Evolutionary conservation across 1,140 invertebrate genomes (phyloP), one percentile per base, ranked within the genome.

Genomic region (Bilobella aurantiaca): DNA sequence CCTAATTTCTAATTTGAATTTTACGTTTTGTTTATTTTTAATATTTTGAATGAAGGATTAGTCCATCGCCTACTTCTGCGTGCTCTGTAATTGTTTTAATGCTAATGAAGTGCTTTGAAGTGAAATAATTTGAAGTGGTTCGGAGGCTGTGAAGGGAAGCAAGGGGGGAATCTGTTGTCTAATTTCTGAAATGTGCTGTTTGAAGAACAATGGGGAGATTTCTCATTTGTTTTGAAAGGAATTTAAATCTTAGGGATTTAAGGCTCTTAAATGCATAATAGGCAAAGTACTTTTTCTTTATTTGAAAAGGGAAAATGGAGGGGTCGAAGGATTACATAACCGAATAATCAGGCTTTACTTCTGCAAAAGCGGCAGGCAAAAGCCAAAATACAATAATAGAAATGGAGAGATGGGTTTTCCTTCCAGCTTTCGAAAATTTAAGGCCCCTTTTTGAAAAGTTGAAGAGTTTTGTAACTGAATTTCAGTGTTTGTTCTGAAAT

Each of bases 221-320:
- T 53, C 34, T 42, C 49, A 53, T 53, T 53, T 53, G 49, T 53
- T 53, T 53, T 53, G 23, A 53, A 23, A 53, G 49, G 49, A 53
- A 53, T 53, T 53, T 16, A 23, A 53, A 23, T 53, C 23, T 23
- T 53, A 5, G 12, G 49, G 49, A 23, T 16, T 53, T 53, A 8
- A 53, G 23, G 23, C 37, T 8, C n/a, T 42, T 42, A n/a, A n/a
- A 42, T 8, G 37, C 8, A 23, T 12, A 53, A 23, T 16, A 23
- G 49, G 49, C 14, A 12, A 23, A 16, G 49, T 23, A 53, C 23
- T 53, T 53, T 5, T 53, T 53, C 23, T 53, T 18, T 42, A 53
- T 8, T 23, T 16, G 49, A 23, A 53, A 53, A 53, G 12, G 34
- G 34, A 42, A 53, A 23, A 53, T 18, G 49, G 49, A 53, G 25